Evolutionary conservation across 2,797 vertebrate species (phyloP).

Genomic region (Ptychobarbus kaznakovi): DNA sequence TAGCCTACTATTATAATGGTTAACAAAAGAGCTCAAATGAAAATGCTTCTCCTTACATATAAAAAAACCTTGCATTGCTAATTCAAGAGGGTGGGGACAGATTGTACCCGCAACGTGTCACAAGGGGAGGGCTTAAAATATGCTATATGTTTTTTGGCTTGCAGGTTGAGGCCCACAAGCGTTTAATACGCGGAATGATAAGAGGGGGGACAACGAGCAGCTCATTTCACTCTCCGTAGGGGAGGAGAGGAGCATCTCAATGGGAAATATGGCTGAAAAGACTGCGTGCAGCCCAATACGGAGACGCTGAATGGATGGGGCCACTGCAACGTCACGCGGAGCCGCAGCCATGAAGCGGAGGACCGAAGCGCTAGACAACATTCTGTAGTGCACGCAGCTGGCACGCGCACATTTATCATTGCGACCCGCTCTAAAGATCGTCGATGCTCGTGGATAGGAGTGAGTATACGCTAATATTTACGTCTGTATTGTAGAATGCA

Average conservation of each 20-base stretch:
- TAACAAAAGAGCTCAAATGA: constrained; percentile 3
- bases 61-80: constrained; percentile 27
- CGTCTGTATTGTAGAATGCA: neutral
- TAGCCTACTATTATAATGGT: neutral
- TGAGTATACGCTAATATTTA: constrained; percentile 67
- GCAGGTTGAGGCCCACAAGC: constrained; percentile 75
- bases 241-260: constrained; percentile 71
- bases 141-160: constrained; percentile 80
- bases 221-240: constrained; percentile 63
- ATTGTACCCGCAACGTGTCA: constrained; percentile 75
- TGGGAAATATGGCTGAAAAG: constrained; percentile 76
- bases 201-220: constrained; percentile 61
- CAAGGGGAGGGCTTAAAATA: constrained; percentile 73
- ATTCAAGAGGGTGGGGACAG: constrained; percentile 75
- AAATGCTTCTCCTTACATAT: constrained; percentile 9
- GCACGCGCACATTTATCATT: constrained; percentile 65
- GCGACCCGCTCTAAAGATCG: constrained; percentile 57
- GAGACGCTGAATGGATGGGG: constrained; percentile 86
- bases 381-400: constrained; percentile 72
- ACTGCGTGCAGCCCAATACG: constrained; percentile 74
- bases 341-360: constrained; percentile 80
- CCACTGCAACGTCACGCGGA: constrained; percentile 82
- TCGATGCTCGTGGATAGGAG: constrained; percentile 65
- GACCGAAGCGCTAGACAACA: constrained; percentile 72
- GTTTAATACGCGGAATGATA: constrained; percentile 68